Percentiles rank a stretch among this genome's conserved stretches.
Evolutionary conservation across 2,113 vertebrate genomes (phyloP).

Genomic region (Sapajus apella): DNA sequence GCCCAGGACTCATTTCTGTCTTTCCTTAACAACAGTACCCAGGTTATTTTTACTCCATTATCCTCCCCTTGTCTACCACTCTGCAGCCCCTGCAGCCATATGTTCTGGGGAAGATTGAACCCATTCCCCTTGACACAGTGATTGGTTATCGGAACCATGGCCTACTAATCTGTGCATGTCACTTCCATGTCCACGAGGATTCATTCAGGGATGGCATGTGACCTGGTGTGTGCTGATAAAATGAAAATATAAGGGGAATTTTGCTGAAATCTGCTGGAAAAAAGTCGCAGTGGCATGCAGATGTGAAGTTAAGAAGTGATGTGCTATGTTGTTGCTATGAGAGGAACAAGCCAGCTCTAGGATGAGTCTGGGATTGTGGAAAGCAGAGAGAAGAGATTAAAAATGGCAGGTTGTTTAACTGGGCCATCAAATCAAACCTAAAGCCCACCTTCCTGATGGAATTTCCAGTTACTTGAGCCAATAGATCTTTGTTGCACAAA

Average conservation of each 20-base stretch:
- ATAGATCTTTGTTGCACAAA: neutral
- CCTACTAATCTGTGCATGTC: neutral
- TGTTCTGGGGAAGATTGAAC: neutral
- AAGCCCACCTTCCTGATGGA: neutral
- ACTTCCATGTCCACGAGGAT: neutral
- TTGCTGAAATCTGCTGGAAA: neutral
- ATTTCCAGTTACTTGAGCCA: neutral
- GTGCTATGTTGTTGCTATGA: neutral
- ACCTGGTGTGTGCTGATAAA: neutral
- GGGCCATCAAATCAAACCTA: neutral
- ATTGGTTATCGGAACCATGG: neutral
- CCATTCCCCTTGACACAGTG: neutral
- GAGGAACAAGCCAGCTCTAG: neutral
- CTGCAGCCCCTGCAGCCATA: neutral
- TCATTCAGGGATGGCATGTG: neutral
- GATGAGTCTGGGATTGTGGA: neutral
- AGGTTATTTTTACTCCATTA: neutral
- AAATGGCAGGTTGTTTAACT: neutral
- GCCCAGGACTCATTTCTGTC: neutral
- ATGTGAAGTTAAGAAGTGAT: neutral
- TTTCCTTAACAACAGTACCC: neutral
- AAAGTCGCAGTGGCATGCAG: neutral
- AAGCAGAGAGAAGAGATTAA: neutral
- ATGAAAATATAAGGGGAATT: neutral
- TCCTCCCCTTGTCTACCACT: neutral